Conservation (phyloP, 2,797 vertebrate genomes). For the Lindbergichthys nudifrons region DNA sequence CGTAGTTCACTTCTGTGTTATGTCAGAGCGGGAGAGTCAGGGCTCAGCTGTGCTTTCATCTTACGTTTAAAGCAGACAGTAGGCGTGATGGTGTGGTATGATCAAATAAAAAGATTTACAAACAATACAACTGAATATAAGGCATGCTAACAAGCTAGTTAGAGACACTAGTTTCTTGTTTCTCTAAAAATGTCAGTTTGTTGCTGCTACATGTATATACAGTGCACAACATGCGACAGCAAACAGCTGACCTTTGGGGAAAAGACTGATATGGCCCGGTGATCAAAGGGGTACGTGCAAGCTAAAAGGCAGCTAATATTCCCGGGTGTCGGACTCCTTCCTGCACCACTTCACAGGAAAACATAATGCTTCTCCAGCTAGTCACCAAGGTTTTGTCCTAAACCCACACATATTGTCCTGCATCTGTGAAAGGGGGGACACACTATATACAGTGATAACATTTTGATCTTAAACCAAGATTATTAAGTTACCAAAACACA, state of each 20-base stretch:
- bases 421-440: neutral
- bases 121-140: neutral
- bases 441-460: conserved; percentile 29
- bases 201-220: neutral
- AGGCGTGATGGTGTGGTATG: neutral
- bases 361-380: neutral
- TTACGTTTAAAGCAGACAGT: neutral
- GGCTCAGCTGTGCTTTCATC: neutral
- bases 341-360: neutral
- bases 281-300: neutral
- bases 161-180: neutral
- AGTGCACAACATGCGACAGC: neutral
- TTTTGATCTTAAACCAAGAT: conserved; percentile 11
- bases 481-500: conserved; percentile 21
- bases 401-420: neutral
- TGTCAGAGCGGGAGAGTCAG: neutral
- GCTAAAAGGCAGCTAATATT: too few relatives aligned
- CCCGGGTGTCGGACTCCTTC: too few relatives aligned
- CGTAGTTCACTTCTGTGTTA: conserved; percentile 19
- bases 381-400: neutral
- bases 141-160: neutral
- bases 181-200: neutral
- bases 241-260: neutral
- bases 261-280: neutral
- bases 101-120: neutral